Evolutionary conservation across 2,113 vertebrate species (phyloP), one percentile per base, ranked within the genome.

Genomic region (Alethe castanea): DNA sequence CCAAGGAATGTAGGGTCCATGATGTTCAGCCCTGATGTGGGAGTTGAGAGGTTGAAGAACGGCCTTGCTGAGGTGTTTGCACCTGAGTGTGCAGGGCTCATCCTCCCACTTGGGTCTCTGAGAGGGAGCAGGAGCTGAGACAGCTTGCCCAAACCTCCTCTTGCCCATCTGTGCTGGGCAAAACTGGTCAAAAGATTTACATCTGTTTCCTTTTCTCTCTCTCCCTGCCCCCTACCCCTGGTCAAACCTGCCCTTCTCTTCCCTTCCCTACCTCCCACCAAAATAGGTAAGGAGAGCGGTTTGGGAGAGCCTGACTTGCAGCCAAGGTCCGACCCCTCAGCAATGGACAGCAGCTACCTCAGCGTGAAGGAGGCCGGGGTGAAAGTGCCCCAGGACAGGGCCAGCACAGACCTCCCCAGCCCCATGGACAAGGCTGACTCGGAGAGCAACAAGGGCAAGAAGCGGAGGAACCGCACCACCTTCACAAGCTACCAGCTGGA

Each of bases 401-500:
- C 98, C 9, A 98, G 98, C 86, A 95, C 98, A 0, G 99, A 99
- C 45, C 96, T 99, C 35, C 96, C 98, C 53, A 98, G 98, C 87
- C 98, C 99, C 1, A 97, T 99, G 97, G 99, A 99, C 94, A 99
- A 99, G 96, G 94, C 97, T 0, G 99, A 99, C 54, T 98, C 98
- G 0, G 99, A 99, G 95, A 99, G 98, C 98, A 99, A 99, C 98
- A 99, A 99, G 94, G 99, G 99, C 96, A 99, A 99, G 88, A 99
- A 99, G 96, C 96, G 99, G 31, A 98, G 99, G 86, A 99, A 99
- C 97, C 98, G 99, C 66, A 99, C 99, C n/a, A 99, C 99, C 95
- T 99, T 99, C 97, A 99, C 99, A 2, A 99, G 99, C 90, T 99
- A 99, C 97, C 99, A 99, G 96, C 97, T 99, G 95, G 99, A 99